These are phyloP conservation scores for Stenodera caucasica DNA, from an alignment of 2,888 invertebrate genomes.

Conservation along the genomic window DNA sequence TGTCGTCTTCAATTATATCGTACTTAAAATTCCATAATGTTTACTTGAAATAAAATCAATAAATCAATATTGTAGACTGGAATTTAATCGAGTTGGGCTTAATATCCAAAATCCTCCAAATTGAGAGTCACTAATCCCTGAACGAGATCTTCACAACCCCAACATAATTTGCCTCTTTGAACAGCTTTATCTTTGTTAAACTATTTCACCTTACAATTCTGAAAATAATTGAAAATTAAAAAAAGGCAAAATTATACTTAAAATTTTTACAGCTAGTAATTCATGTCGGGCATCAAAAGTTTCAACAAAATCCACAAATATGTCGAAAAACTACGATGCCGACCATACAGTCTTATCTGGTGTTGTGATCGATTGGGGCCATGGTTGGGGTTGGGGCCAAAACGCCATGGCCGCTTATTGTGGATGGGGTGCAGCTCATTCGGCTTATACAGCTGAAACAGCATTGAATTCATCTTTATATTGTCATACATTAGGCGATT, in stretches of 20 bases:
- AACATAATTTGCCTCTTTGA: too few relatives aligned
- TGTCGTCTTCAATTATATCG: too few relatives aligned
- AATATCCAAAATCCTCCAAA: too few relatives aligned
- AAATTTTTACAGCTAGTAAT: not conserved
- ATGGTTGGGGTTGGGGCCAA: constrained; percentile 77
- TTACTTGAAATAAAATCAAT: too few relatives aligned
- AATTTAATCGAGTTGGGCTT: too few relatives aligned
- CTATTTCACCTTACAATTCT: too few relatives aligned
- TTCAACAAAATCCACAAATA: not conserved
- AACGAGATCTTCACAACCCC: too few relatives aligned
- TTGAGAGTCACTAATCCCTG: too few relatives aligned
- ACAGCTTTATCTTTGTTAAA: not conserved
- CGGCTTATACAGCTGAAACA: constrained; percentile 64
- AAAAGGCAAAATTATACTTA: not conserved
- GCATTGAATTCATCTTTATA: constrained; percentile 63
- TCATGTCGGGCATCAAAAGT: not conserved
- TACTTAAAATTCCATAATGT: too few relatives aligned
- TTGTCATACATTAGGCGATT: constrained; percentile 56
- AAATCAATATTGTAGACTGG: not conserved
- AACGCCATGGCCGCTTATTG: constrained; percentile 61
- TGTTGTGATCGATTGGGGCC: constrained; percentile 63
- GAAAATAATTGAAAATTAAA: too few relatives aligned
- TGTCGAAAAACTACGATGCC: constrained; percentile 38
- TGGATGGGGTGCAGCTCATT: constrained; percentile 41
- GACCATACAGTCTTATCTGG: constrained; percentile 53